Conservation (phyloP, 2,888 invertebrate species). For the Sphaerophoria taeniata region DNA sequence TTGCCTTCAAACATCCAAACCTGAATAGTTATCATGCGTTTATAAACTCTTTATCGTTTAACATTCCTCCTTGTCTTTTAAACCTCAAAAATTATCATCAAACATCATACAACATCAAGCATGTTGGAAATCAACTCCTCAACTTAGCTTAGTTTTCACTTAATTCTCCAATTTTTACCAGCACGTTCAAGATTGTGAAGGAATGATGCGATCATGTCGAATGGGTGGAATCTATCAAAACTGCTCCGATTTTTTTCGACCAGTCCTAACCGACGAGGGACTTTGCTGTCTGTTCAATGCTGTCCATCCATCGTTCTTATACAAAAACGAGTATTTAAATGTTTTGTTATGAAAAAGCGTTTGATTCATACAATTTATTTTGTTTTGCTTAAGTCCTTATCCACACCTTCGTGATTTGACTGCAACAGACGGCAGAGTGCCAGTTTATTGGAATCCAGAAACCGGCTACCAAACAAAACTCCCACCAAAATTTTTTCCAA, state of each 20-base stretch:
- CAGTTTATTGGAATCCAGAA: slow-evolving; percentile 90
- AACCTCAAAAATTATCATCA: too few species aligned
- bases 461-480: slow-evolving; percentile 86
- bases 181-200: slow-evolving; percentile 57
- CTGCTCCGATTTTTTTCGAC: slow-evolving; percentile 79
- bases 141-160: too few species aligned
- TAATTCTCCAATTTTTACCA: slow-evolving; percentile 20
- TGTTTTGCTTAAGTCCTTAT: slow-evolving; percentile 65
- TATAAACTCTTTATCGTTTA: too few species aligned
- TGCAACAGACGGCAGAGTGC: slow-evolving; percentile 76
- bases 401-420: slow-evolving; percentile 77
- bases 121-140: too few species aligned
- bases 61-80: too few species aligned
- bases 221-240: slow-evolving; percentile 41
- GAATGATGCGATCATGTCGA: slow-evolving; percentile 31
- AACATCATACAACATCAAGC: too few species aligned
- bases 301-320: slow-evolving; percentile 85
- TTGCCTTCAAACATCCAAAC: too few species aligned
- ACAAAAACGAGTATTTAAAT: slow-evolving; percentile 9
- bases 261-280: slow-evolving; percentile 91
- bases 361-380: neutral
- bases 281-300: slow-evolving; percentile 93
- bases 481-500: slow-evolving; percentile 85
- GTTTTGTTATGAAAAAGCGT: neutral
- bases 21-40: too few species aligned